Conservation (phyloP, 2,888 invertebrate species). For the Oligia latruncula region DNA sequence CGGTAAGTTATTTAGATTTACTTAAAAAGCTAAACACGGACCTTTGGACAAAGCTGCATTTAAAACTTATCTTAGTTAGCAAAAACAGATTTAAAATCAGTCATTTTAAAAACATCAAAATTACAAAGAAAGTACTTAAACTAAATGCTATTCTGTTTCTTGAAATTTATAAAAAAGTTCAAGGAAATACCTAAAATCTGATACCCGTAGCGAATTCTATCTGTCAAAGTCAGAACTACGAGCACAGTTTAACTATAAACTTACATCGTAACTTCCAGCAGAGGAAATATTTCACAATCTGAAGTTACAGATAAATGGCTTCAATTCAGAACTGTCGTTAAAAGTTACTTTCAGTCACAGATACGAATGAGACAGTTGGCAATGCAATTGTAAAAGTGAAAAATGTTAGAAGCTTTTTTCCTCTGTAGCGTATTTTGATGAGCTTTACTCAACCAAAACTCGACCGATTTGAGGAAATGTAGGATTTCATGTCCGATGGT, state of each 20-base stretch:
- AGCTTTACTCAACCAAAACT: not conserved
- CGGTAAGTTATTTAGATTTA: constrained; percentile 69
- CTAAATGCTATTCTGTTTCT: not conserved
- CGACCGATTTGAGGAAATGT: not conserved
- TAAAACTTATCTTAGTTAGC: not conserved
- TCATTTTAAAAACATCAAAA: not conserved
- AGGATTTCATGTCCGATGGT: too few relatives aligned
- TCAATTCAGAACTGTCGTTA: constrained; percentile 22
- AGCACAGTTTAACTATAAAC: constrained; percentile 1
- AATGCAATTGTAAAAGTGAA: not conserved
- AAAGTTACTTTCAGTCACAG: constrained; percentile 2
- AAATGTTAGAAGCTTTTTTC: not conserved
- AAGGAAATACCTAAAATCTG: not conserved
- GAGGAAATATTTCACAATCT: constrained; percentile 31
- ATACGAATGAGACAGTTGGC: not conserved
- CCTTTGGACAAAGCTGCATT: not conserved
- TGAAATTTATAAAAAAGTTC: not conserved
- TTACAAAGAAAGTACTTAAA: too few relatives aligned
- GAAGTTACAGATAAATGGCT: constrained; percentile 19
- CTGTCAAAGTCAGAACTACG: constrained; percentile 5
- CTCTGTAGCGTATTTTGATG: not conserved
- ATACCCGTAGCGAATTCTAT: not conserved
- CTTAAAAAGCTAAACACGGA: not conserved
- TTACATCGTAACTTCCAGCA: constrained; percentile 11
- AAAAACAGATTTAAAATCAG: not conserved